phyloP scores from a whole-genome alignment of 1,140 invertebrate genomes.

The Calephelis virginiensis region DNA sequence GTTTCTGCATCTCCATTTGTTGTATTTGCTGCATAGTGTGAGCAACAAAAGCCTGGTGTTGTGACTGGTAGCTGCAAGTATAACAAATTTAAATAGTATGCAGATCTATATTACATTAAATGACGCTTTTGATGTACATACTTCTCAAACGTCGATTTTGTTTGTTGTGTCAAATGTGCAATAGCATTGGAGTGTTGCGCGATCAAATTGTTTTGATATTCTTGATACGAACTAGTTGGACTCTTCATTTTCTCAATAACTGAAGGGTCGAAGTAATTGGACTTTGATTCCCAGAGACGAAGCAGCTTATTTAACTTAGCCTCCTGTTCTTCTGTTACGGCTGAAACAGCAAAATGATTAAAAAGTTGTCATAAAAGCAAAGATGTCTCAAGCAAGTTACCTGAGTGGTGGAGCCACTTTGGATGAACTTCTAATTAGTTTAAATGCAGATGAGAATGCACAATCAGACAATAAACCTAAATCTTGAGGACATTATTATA shows the following conservation, averaged over 20 bases:
- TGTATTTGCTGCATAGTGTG: conserved; percentile 94
- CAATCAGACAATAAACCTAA: conserved; percentile 70
- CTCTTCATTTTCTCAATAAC: conserved; percentile 92
- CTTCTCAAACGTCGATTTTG: conserved; percentile 87
- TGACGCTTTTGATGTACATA: conserved; percentile 54
- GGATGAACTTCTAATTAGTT: conserved; percentile 60
- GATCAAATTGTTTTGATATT: conserved; percentile 90
- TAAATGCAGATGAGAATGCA: conserved; percentile 65
- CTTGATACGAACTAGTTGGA: conserved; percentile 87
- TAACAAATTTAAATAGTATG: conserved; percentile 22
- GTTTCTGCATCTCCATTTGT: conserved; percentile 89
- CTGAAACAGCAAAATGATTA: conserved; percentile 77
- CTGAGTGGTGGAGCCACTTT: conserved; percentile 67
- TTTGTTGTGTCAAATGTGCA: conserved; percentile 85
- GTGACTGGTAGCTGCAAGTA: conserved; percentile 87
- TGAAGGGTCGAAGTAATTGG: conserved; percentile 92
- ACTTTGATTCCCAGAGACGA: conserved; percentile 96
- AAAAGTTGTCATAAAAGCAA: conserved; percentile 55
- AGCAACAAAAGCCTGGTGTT: conserved; percentile 96
- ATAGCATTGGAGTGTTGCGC: conserved; percentile 88
- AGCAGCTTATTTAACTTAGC: conserved; percentile 94
- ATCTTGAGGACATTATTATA: conserved; percentile 74
- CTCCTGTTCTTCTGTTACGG: conserved; percentile 91
- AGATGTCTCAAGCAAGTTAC: conserved; percentile 66
- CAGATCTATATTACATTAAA: not conserved